Conservation (phyloP, 2,888 invertebrate species). For the Hylaea fasciaria region DNA sequence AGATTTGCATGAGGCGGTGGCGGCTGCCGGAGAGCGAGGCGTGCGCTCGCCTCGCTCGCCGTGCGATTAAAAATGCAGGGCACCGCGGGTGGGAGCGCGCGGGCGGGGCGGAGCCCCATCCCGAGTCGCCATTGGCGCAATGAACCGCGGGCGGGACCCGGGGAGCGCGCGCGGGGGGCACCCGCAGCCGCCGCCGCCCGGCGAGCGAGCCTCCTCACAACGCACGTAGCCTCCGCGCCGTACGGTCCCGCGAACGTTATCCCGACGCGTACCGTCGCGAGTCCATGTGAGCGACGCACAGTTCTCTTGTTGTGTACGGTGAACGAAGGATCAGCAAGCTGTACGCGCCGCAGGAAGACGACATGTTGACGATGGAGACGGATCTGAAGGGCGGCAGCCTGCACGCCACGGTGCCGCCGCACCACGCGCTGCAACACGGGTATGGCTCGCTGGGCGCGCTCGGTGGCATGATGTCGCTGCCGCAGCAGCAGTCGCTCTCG, state of each 20-base stretch:
- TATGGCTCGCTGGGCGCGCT: conserved; percentile 91
- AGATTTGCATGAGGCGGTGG: conserved; percentile 79
- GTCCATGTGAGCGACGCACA: conserved; percentile 82
- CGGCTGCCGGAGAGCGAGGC: conserved; percentile 61
- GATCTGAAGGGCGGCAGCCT: conserved; percentile 95
- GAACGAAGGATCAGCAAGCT: conserved; percentile 88
- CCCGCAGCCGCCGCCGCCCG: conserved; percentile 68
- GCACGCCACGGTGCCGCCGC: conserved; percentile 94
- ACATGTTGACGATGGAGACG: conserved; percentile 96
- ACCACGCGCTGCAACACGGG: conserved; percentile 89
- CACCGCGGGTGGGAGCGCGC: conserved; percentile 72
- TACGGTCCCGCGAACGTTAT: conserved; percentile 76
- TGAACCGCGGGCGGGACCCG: conserved; percentile 56
- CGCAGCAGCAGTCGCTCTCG: conserved; percentile 87
- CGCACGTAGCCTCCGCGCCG: conserved; percentile 80
- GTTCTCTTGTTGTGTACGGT: conserved; percentile 81
- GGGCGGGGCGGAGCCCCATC: conserved; percentile 68
- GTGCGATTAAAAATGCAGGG: conserved; percentile 83
- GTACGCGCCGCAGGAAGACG: conserved; percentile 93
- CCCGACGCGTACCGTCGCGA: conserved; percentile 76
- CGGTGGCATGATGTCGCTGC: conserved; percentile 87
- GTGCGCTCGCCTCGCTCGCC: conserved; percentile 76
- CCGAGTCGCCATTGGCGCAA: conserved; percentile 56
- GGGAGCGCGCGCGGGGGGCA: conserved; percentile 59
- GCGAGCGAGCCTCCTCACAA: conserved; percentile 74